phyloP scores from a whole-genome alignment of 2,797 vertebrate genomes.

The Coregonus sp. region DNA sequence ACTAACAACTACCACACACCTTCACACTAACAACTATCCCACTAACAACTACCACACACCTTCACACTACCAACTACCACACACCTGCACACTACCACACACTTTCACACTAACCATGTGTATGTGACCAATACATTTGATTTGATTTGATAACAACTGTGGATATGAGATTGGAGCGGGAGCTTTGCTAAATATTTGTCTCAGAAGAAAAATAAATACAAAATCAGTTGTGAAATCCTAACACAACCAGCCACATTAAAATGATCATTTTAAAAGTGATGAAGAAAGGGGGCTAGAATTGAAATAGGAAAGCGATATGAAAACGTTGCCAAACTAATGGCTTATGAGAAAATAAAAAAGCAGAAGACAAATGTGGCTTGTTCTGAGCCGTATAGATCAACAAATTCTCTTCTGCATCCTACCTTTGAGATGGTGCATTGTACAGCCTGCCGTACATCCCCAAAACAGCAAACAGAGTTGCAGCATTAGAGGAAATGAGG shows the following conservation, averaged over 20 bases:
- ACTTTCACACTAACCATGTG: too few relatives aligned
- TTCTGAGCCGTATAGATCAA: slow-evolving; percentile 19
- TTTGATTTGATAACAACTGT: neutral
- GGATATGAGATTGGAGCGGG: neutral
- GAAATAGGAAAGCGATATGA: slow-evolving; percentile 4
- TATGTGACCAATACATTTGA: too few relatives aligned
- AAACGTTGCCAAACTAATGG: slow-evolving; percentile 19
- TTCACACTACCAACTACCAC: too few relatives aligned
- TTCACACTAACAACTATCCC: too few relatives aligned
- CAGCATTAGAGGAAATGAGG: slow-evolving; percentile 19
- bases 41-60: too few relatives aligned
- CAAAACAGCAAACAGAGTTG: slow-evolving; percentile 36
- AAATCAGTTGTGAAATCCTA: neutral
- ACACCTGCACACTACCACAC: too few relatives aligned
- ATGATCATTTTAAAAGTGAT: neutral
- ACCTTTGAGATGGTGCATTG: slow-evolving; percentile 12
- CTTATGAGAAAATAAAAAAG: slow-evolving; percentile 18
- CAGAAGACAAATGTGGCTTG: slow-evolving; percentile 16
- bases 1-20: too few relatives aligned
- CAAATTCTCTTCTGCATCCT: slow-evolving; percentile 21
- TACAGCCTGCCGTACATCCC: neutral
- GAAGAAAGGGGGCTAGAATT: neutral
- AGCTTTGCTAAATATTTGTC: neutral
- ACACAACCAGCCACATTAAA: neutral
- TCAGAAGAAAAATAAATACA: neutral